Evolutionary conservation across 2,797 vertebrate species (phyloP).

Genomic region (Protosalanx chinensis): DNA sequence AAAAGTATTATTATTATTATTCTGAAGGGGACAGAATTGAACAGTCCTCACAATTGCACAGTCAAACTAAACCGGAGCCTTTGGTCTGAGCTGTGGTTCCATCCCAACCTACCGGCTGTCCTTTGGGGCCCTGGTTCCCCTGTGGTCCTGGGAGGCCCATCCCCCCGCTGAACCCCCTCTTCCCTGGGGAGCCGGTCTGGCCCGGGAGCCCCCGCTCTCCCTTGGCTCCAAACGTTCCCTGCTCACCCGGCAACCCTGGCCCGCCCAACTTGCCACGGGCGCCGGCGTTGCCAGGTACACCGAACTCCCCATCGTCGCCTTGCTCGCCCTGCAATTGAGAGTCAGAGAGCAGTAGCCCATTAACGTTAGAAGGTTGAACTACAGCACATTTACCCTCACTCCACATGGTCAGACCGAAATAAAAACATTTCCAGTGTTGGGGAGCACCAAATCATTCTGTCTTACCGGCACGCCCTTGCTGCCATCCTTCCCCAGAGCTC

Average conservation of each 20-base stretch:
- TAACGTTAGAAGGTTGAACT: not conserved
- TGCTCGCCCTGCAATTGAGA: conserved; percentile 82
- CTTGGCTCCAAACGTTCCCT: conserved; percentile 90
- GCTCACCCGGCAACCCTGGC: conserved; percentile 87
- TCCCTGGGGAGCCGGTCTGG: conserved; percentile 82
- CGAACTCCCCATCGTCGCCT: conserved; percentile 87
- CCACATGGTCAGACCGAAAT: too few relatives aligned
- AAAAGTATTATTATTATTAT: too few relatives aligned
- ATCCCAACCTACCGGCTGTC: conserved; percentile 82
- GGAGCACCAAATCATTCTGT: not conserved
- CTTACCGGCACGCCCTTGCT: conserved; percentile 81
- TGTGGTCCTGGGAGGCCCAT: conserved; percentile 86
- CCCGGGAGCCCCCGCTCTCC: conserved; percentile 90
- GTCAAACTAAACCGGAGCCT: not conserved
- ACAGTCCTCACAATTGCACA: not conserved
- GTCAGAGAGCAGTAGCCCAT: not conserved
- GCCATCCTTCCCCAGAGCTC: conserved; percentile 86
- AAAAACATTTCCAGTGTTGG: not conserved
- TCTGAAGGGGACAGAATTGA: too few relatives aligned
- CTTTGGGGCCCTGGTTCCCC: conserved; percentile 85
- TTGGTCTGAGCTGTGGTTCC: not conserved
- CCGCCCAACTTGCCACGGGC: conserved; percentile 85
- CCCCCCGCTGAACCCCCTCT: conserved; percentile 85
- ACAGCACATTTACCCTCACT: too few relatives aligned
- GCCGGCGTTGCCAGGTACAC: conserved; percentile 81